Percentiles rank a stretch among this genome's conserved stretches.
Evolutionary conservation across 2,113 vertebrate species (phyloP).

Genomic region (Phyllostomus hastatus): DNA sequence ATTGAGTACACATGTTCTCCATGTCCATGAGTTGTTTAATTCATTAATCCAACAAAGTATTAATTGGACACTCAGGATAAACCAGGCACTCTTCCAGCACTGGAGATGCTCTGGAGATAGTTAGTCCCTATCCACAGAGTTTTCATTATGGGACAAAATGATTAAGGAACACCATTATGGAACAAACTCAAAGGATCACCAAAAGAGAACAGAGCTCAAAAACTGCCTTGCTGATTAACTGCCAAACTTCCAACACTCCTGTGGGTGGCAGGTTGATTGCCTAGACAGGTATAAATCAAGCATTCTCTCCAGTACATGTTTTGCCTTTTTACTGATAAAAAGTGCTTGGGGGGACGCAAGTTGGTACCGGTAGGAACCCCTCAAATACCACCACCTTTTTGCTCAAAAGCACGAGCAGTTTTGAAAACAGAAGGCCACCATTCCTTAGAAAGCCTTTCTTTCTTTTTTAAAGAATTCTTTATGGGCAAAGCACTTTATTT

Average conservation of each 20-base stretch:
- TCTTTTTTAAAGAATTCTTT: not conserved
- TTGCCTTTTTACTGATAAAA: conserved; percentile 64
- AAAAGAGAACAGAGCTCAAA: conserved; percentile 31
- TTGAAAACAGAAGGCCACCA: conserved; percentile 55
- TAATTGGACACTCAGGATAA: not conserved
- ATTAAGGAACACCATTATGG: not conserved
- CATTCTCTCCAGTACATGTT: conserved; percentile 37
- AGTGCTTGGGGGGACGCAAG: conserved; percentile 66
- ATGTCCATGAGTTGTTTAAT: not conserved
- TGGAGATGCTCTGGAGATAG: not conserved
- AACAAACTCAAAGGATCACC: not conserved
- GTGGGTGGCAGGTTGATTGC: conserved; percentile 70
- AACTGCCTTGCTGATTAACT: conserved; percentile 59
- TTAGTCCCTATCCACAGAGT: not conserved
- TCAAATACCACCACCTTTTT: conserved; percentile 46
- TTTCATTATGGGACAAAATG: not conserved
- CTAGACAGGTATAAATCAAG: conserved; percentile 71
- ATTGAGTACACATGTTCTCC: not conserved
- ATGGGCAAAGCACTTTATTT: not conserved
- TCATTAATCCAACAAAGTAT: not conserved
- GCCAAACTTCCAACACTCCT: conserved; percentile 57
- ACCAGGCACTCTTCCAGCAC: not conserved
- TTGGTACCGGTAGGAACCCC: conserved; percentile 61
- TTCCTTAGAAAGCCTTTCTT: not conserved
- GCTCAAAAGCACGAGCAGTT: conserved; percentile 17